These are phyloP conservation scores for Panzeria rudis DNA, from an alignment of 2,888 invertebrate species.

Conservation along the genomic window DNA sequence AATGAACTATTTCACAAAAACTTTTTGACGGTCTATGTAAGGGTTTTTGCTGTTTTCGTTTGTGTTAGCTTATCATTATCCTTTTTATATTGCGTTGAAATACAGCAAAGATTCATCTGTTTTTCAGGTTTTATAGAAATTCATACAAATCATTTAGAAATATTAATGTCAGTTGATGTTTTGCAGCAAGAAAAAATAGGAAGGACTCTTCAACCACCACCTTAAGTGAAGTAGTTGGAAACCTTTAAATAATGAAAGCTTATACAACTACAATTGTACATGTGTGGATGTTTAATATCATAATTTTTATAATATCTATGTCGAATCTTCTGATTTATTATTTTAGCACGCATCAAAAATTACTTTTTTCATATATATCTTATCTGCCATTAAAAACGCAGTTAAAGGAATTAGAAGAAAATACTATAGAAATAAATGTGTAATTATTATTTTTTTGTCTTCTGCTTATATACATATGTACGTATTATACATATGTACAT, in stretches of 20 bases:
- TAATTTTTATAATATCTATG: constrained; percentile 84
- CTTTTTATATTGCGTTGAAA: constrained; percentile 39
- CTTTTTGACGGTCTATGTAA: too few species aligned
- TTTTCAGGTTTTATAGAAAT: constrained; percentile 44
- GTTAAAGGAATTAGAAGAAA: constrained; percentile 21
- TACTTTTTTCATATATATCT: constrained; percentile 70
- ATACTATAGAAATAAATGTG: too few species aligned
- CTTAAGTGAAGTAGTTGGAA: constrained; percentile 66
- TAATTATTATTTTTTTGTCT: too few species aligned
- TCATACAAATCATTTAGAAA: constrained; percentile 71
- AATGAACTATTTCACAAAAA: too few species aligned
- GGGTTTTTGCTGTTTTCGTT: neutral
- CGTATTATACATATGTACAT: too few species aligned
- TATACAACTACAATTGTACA: too few species aligned
- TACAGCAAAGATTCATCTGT: constrained; percentile 12
- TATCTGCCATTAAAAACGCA: neutral
- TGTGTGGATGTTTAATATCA: constrained; percentile 73
- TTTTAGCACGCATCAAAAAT: constrained; percentile 81
- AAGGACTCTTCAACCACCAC: constrained; percentile 55
- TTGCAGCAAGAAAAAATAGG: constrained; percentile 49
- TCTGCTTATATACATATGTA: too few species aligned
- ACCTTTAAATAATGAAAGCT: constrained; percentile 26
- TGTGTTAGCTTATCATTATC: constrained; percentile 36
- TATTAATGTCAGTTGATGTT: constrained; percentile 74
- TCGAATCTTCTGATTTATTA: constrained; percentile 84